Evolutionary conservation across 2,797 vertebrate species (phyloP), one percentile per base, ranked within the genome.

Genomic region (Heteromormyrus szaboi): DNA sequence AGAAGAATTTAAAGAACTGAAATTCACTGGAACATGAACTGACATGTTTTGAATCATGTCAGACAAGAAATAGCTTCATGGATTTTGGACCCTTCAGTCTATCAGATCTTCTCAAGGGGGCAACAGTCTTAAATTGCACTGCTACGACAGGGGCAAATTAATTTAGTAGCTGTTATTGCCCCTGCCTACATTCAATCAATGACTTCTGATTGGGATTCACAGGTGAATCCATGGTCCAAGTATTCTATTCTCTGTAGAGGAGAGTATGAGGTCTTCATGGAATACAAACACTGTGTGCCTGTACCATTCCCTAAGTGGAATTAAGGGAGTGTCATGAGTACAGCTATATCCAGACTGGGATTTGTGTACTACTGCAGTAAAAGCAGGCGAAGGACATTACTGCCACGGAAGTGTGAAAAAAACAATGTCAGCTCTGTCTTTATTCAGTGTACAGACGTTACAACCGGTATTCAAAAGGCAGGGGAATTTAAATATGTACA

Each of bases 391-490:
- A 81, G 29, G 41, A 8, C 76, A 81, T 81, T 44, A 81, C 41
- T 81, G 19, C 19, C 76, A 46, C 6, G 2, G 76, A 46, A n/a
- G 37, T 46, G 14, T 81, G 37, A 44, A 44, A 81, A 59, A 9
- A 46, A 46, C 68, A 72, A 41, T 7, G 14, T 37, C 29, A 81
- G 17, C 41, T 46, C 44, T 41, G 2, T 41, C 46, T 44, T 9
- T 81, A 59, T 81, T 89, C 81, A 85, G 25, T 68, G 72, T 76
- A n/a, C 2, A 89, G 90, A 90, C 48, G 90, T 90, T 89, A 62
- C 86, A 72, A 89, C 89, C 50, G 53, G 68, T 88, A 90, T 88
- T 93, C 68, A 93, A 90, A 94, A 89, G 29, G 14, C 62, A 19
- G 37, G 72, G 7, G 8, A 62, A 65, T 86, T 86, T 89, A 85